Base-by-base conservation (phyloP, 64 coral and sea anemone species). In the Anthopleura sola region DNA sequence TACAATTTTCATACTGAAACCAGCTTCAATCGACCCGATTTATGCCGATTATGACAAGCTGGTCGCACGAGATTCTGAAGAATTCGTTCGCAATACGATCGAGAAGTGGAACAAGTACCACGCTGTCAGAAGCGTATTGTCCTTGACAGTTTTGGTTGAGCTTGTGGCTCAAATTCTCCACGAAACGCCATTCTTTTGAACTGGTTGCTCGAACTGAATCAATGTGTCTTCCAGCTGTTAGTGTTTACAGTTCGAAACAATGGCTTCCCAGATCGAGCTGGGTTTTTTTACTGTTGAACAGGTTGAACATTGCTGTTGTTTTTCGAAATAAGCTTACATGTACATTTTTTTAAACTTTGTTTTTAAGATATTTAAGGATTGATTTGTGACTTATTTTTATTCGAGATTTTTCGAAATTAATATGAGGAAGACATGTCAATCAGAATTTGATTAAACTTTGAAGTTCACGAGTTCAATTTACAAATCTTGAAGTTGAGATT, bases 21-120 rank as follows among this genome's bases (percentile, higher is more conserved):
- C 94, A 34, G 90, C 91, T 33, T 92, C 94, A 8, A 92, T 96
- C 68, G 94, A 96, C 34, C 94, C 94, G 31, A 96, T 96, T 78
- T 96, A 96, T 36, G 94, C 92, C 80, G 76, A 79, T 48, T 79
- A 79, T n/a, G 76, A 79, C 49, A 60, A 55, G 50, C 48, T 83
- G 24, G 55, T 60, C 36, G 48, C 19, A 55, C 15, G 26, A 83
- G 49, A 83, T 38, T 60, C 82, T 17, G 94, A 96, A 29, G 85
- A 82, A 47, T 92, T 92, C 12, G 85, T 96, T 34, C 75, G 94
- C 36, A 76, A 90, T 39, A 96, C 94, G 12, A 87, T 96, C 21
- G 83, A 78, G 39, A 88, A 91, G 49, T 96, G 94, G 94, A 90
- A 96, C 53, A 68, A 75, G 32, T 96, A 90, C 71, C 94, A 96